Evolutionary conservation across 1,140 invertebrate genomes (phyloP).

Genomic region (Planococcus citri): DNA sequence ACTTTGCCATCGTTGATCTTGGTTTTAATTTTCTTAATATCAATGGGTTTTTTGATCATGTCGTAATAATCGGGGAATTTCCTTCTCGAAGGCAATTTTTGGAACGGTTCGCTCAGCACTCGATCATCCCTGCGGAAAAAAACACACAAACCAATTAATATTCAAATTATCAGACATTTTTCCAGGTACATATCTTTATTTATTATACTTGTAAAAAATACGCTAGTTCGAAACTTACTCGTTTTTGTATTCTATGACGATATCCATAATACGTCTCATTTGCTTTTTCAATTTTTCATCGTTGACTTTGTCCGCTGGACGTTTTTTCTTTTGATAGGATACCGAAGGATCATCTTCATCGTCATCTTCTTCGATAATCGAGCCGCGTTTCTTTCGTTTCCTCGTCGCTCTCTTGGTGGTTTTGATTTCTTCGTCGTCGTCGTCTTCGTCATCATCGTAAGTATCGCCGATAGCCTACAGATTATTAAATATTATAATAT

Average conservation of each 20-base stretch:
- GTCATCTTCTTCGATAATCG: slow-evolving; percentile 28
- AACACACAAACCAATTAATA: too few species aligned
- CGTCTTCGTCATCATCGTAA: slow-evolving; percentile 57
- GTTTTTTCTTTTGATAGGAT: neutral
- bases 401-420: slow-evolving; percentile 40
- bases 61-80: slow-evolving; percentile 96
- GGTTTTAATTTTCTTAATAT: slow-evolving; percentile 83
- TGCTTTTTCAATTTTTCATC: slow-evolving; percentile 44
- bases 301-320: neutral
- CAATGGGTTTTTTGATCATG: slow-evolving; percentile 88
- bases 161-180: too few species aligned
- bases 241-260: slow-evolving; percentile 71
- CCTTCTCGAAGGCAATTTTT: slow-evolving; percentile 81
- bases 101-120: slow-evolving; percentile 82
- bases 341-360: slow-evolving; percentile 8
- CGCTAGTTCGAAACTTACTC: neutral
- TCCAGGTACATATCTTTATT: too few species aligned
- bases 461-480: slow-evolving; percentile 45
- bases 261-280: slow-evolving; percentile 69
- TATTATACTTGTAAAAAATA: too few species aligned
- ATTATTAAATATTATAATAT: neutral
- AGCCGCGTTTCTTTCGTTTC: slow-evolving; percentile 42
- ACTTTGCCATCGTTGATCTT: slow-evolving; percentile 54
- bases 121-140: slow-evolving; percentile 50
- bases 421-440: slow-evolving; percentile 46